Percentiles rank a stretch among this genome's conserved stretches.
Conservation (phyloP, 2,888 invertebrate species). For the Heteropelma amictum region DNA sequence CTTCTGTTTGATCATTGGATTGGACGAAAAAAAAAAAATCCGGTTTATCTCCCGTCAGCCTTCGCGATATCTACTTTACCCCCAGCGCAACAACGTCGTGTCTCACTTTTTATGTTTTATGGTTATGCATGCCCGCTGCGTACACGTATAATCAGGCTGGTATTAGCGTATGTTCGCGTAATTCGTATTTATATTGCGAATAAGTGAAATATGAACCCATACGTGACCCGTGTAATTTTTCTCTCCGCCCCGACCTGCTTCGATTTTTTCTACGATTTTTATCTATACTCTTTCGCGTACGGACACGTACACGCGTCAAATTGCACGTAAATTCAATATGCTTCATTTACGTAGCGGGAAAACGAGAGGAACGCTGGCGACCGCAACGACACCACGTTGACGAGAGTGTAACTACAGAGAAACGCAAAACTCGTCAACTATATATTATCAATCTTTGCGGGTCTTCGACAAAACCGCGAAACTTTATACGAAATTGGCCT, state of each 20-base stretch:
- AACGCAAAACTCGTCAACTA: not conserved
- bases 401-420: too few species aligned
- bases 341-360: not conserved
- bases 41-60: constrained; percentile 51
- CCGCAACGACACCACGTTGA: not conserved
- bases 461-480: not conserved
- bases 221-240: constrained; percentile 23
- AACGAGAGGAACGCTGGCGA: constrained; percentile 39
- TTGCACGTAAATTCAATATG: too few species aligned
- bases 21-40: constrained; percentile 24
- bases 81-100: constrained; percentile 10
- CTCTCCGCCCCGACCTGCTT: constrained; percentile 9
- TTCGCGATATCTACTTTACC: constrained; percentile 44
- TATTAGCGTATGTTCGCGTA: not conserved
- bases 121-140: not conserved
- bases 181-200: not conserved
- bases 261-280: constrained; percentile 29
- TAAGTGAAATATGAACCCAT: constrained; percentile 40
- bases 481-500: not conserved
- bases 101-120: constrained; percentile 33
- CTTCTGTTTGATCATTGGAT: constrained; percentile 41
- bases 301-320: not conserved
- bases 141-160: constrained; percentile 10
- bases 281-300: too few species aligned
- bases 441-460: not conserved